Conservation (phyloP, 2,797 vertebrate species). For the Sciaenops ocellatus region DNA sequence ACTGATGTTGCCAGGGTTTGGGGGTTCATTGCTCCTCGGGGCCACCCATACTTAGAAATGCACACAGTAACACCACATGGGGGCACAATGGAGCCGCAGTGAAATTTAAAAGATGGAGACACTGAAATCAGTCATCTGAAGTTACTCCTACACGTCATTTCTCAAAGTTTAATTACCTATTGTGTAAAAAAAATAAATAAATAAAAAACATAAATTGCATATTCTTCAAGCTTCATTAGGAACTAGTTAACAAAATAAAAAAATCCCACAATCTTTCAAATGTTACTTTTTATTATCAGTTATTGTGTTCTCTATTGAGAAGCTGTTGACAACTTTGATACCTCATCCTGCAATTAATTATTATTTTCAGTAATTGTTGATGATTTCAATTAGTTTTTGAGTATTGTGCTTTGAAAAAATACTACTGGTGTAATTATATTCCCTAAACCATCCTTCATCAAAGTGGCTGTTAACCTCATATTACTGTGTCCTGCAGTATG, state of each 20-base stretch:
- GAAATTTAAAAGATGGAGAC: neutral
- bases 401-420: neutral
- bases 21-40: constrained; percentile 28
- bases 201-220: neutral
- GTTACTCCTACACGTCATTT: constrained; percentile 1
- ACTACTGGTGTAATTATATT: neutral
- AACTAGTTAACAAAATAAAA: neutral
- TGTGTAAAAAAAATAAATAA: neutral
- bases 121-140: constrained; percentile 11
- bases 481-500: neutral
- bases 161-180: neutral
- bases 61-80: constrained; percentile 68
- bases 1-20: constrained; percentile 52
- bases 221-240: neutral
- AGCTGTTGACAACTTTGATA: neutral
- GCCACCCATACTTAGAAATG: constrained; percentile 30
- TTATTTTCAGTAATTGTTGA: neutral
- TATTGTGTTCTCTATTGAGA: neutral
- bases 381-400: neutral
- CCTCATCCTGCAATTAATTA: neutral
- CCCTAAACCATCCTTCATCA: neutral
- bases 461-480: neutral
- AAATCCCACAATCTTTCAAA: too few species aligned
- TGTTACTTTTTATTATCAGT: neutral
- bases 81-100: constrained; percentile 67